Conservation (phyloP, 1,140 invertebrate species). For the Anagrus nilaparvatae region DNA sequence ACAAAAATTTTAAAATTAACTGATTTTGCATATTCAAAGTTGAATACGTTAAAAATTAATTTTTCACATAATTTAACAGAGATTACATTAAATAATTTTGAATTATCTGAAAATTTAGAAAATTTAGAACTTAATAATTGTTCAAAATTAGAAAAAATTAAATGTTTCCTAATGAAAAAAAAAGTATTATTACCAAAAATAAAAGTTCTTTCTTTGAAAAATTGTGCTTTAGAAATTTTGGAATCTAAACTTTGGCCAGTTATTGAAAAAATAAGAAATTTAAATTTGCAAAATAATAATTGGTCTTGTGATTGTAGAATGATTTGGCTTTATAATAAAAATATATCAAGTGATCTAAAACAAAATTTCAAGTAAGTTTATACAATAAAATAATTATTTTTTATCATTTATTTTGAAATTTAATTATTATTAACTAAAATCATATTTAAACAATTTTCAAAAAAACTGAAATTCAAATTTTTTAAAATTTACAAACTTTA, state of each 20-base stretch:
- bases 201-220: slow-evolving; percentile 26
- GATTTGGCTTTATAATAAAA: slow-evolving; percentile 32
- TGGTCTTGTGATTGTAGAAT: slow-evolving; percentile 40
- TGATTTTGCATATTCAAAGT: slow-evolving; percentile 24
- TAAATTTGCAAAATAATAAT: slow-evolving; percentile 37
- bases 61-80: slow-evolving; percentile 29
- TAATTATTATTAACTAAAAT: no score
- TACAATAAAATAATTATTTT: no score
- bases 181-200: slow-evolving; percentile 26
- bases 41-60: slow-evolving; percentile 27
- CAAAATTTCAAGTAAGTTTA: slow-evolving; percentile 31
- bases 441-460: no score
- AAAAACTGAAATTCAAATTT: no score
- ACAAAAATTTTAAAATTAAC: slow-evolving; percentile 26
- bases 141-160: no score
- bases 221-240: slow-evolving; percentile 26
- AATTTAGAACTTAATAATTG: no score
- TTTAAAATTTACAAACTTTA: no score
- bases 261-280: slow-evolving; percentile 26
- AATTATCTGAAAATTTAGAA: slow-evolving; percentile 31
- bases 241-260: slow-evolving; percentile 25
- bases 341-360: slow-evolving; percentile 24
- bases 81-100: slow-evolving; percentile 31
- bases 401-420: no score
- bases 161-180: no score